These are phyloP conservation scores for Catharus minimus DNA, from an alignment of 2,113 vertebrate species.

Conservation along the genomic window DNA sequence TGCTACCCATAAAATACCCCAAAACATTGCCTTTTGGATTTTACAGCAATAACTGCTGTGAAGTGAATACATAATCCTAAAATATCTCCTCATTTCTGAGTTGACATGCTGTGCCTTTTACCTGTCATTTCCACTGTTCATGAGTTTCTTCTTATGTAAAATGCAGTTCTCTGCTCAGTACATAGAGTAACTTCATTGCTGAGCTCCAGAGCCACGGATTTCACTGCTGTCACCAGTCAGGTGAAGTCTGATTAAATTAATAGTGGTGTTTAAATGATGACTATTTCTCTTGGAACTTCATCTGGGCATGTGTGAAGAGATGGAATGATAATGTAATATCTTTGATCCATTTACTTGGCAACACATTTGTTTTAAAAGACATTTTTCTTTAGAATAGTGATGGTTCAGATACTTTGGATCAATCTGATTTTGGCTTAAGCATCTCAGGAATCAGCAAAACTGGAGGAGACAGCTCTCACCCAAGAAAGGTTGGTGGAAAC, in stretches of 20 bases:
- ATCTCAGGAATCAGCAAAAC: conserved; percentile 78
- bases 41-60: not conserved
- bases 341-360: not conserved
- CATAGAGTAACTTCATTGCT: not conserved
- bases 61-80: not conserved
- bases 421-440: conserved; percentile 82
- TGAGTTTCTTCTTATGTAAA: not conserved
- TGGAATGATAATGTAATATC: not conserved
- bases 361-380: not conserved
- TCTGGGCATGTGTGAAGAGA: not conserved
- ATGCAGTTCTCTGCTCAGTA: not conserved
- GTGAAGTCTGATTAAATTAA: not conserved
- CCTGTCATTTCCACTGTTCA: not conserved
- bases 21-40: not conserved
- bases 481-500: conserved; percentile 72
- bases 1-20: not conserved
- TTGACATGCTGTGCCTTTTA: not conserved
- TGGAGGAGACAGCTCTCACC: conserved; percentile 36
- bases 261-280: not conserved
- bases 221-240: not conserved
- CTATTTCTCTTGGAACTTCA: not conserved
- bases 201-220: not conserved
- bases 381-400: conserved; percentile 73
- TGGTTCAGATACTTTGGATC: conserved; percentile 41
- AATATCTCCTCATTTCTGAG: not conserved